Conservation (phyloP, 2,888 invertebrate species). For the Parascotia fuliginaria region DNA sequence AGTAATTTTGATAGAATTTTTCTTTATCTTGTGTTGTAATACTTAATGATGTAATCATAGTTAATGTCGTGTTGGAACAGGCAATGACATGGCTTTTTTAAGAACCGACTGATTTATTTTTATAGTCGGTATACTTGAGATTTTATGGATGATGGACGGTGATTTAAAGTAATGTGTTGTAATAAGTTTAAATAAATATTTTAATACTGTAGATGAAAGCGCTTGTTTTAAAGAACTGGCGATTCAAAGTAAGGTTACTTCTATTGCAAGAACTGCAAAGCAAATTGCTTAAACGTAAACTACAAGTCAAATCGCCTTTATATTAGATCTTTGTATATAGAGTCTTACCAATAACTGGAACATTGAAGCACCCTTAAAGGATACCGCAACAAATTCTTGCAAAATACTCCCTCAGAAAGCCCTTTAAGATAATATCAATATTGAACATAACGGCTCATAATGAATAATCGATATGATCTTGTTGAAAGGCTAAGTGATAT, state of each 20-base stretch:
- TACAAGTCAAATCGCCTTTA: no score
- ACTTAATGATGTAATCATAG: conserved; percentile 29
- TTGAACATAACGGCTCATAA: conserved; percentile 12
- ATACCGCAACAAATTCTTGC: not conserved
- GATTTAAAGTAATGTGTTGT: not conserved
- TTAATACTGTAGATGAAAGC: no score
- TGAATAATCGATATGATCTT: conserved; percentile 36
- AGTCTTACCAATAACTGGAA: no score
- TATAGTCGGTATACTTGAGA: not conserved
- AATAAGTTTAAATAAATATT: no score
- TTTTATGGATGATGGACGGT: not conserved
- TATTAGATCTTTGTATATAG: no score
- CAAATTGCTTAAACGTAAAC: no score
- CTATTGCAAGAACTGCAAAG: no score
- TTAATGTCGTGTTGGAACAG: not conserved
- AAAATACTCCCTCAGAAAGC: not conserved
- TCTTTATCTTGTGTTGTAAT: conserved; percentile 31
- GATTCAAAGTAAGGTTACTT: no score
- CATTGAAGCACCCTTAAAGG: no score
- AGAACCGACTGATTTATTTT: not conserved
- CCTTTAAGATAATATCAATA: not conserved
- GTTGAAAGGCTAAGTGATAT: conserved; percentile 39
- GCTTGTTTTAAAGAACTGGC: no score
- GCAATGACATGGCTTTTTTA: not conserved
- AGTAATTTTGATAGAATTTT: conserved; percentile 30